Evolutionary conservation across 2,888 invertebrate genomes (phyloP).

Genomic region (Heliconius aoede): DNA sequence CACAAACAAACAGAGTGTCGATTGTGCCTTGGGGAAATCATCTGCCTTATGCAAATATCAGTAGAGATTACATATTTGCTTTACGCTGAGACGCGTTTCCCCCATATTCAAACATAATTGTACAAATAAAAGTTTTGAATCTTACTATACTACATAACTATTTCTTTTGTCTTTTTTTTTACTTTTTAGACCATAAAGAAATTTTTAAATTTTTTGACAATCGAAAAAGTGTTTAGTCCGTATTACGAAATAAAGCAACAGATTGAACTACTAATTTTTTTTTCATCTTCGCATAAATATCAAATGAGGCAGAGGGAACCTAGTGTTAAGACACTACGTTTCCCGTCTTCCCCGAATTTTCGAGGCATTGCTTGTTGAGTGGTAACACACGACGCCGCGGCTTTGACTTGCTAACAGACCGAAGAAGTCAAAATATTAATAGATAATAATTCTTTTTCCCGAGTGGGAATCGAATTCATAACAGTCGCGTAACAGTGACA

Average conservation of each 20-base stretch:
- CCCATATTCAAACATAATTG: conserved; percentile 22
- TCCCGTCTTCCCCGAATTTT: neutral
- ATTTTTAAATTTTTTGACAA: too few relatives aligned
- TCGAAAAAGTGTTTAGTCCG: too few relatives aligned
- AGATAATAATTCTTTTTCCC: too few relatives aligned
- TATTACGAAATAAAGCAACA: too few relatives aligned
- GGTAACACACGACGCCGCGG: neutral
- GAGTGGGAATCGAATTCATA: too few relatives aligned
- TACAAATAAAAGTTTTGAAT: conserved; percentile 1
- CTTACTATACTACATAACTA: neutral
- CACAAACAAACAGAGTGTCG: conserved; percentile 48
- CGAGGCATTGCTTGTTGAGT: neutral
- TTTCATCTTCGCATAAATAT: neutral
- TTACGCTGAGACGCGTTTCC: conserved; percentile 42
- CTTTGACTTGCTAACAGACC: neutral
- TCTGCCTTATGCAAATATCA: conserved; percentile 51
- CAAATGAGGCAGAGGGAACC: neutral
- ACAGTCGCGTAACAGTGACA: too few relatives aligned
- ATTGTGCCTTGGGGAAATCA: conserved; percentile 68
- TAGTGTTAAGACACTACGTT: neutral
- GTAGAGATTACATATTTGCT: conserved; percentile 42
- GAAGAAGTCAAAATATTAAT: neutral
- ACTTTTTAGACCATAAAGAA: too few relatives aligned
- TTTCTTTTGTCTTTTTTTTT: too few relatives aligned
- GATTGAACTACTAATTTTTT: too few relatives aligned